Base-by-base conservation (phyloP, 2,113 vertebrate species). In the Gymnobelideus leadbeateri region DNA sequence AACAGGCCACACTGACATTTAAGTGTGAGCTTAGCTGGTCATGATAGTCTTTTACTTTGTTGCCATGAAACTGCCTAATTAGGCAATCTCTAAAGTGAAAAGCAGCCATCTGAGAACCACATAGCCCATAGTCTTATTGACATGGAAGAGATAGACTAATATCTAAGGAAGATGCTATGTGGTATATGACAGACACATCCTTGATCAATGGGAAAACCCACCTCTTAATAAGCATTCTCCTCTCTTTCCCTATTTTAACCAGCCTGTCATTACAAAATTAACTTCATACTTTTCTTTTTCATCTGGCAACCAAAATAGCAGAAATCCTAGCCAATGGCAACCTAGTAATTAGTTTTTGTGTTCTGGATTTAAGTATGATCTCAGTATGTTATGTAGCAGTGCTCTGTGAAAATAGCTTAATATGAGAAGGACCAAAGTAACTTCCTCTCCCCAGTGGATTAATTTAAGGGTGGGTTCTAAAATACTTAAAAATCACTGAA, bases 301-400 rank as follows among this genome's bases (percentile, higher is more conserved):
- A 91, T 49, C 28, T 90, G 94, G 77, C 91, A 96, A 95, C n/a
- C 89, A 92, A 53, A 94, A 51, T 21, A 51, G 23, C 10, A 52
- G 51, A 89, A 95, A 91, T 8, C 91, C 95, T 47, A 91, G 51
- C 46, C 43, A 90, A 12, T 31, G 57, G 43, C 89, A 96, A 93
- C 43, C 43, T 84, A 94, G 46, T 54, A 89, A 96, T 50, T 90
- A 95, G 25, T 26, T 89, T 2, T 96, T 50, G 50, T 93, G 52
- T 92, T 46, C 68, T 28, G 89, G 50, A 91, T 46, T 92, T 95
- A 96, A 96, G 91, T 25, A 93, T 89, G 53, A 96, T 31, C 47
- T 95, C 55, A 92, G 23, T 91, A 91, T 47, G 31, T 43, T 91
- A 21, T 47, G 51, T 89, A 96, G 61, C 46, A 91, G 52, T 94